A percentile compares a stretch with the other conserved stretches of the same genome.
Conservation (phyloP, 2,113 vertebrate genomes). For the Aix galericulata region DNA sequence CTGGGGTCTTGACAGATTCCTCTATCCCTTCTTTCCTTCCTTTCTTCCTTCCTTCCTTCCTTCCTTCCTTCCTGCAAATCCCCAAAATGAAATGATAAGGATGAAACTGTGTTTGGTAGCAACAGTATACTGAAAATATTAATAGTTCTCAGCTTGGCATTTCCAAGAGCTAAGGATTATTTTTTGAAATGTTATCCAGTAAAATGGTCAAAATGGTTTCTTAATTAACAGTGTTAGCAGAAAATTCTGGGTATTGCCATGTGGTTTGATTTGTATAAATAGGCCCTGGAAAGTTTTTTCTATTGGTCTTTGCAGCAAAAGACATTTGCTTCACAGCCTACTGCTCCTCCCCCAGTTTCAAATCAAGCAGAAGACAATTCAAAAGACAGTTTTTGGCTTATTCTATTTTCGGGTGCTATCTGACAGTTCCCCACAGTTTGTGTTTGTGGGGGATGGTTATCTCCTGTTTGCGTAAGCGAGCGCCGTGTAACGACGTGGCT, state of each 20-base stretch:
- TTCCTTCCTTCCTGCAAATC: neutral
- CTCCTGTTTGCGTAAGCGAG: neutral
- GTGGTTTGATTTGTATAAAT: neutral
- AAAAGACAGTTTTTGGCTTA: neutral
- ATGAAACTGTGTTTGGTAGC: neutral
- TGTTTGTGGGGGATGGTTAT: neutral
- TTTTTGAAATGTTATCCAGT: neutral
- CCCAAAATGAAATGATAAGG: neutral
- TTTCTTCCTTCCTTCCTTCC: too few species aligned
- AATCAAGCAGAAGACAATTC: slow-evolving; percentile 4
- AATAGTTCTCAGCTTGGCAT: neutral
- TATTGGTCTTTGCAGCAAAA: neutral
- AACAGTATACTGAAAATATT: neutral
- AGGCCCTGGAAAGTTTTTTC: neutral
- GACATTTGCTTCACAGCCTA: neutral
- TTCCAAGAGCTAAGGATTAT: neutral
- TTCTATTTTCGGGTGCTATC: neutral
- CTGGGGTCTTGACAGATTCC: neutral
- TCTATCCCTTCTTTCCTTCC: neutral
- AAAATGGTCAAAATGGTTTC: neutral
- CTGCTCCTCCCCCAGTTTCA: neutral
- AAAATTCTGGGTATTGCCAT: neutral
- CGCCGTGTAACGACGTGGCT: fast-evolving
- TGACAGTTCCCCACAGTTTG: neutral
- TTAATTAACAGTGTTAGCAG: neutral